Conservation (phyloP, 1,140 invertebrate species). For the Babylonia areolata region DNA sequence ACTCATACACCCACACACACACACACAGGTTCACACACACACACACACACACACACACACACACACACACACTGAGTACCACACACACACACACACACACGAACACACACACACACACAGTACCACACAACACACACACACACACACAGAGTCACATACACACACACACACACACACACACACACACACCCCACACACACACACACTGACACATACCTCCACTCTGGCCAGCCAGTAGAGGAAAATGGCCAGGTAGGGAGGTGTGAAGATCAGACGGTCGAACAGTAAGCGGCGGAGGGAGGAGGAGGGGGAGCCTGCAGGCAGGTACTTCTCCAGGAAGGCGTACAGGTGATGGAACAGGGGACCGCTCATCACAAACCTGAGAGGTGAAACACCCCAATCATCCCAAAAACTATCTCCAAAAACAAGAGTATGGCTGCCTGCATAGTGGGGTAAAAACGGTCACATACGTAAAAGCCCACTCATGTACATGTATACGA, state of each 20-base stretch:
- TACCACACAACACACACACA: background rate
- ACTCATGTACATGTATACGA: too few species aligned
- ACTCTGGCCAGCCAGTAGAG: constrained; percentile 66
- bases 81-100: background rate
- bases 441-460: too few species aligned
- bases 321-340: constrained; percentile 60
- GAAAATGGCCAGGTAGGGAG: constrained; percentile 67
- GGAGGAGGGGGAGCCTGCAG: constrained; percentile 53
- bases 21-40: background rate
- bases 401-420: too few species aligned
- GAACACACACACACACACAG: background rate
- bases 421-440: too few species aligned
- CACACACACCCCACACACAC: background rate
- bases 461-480: too few species aligned
- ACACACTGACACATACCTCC: too few species aligned
- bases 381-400: too few species aligned
- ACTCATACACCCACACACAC: background rate
- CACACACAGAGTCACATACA: background rate
- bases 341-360: constrained; percentile 68
- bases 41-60: background rate
- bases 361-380: constrained; percentile 67
- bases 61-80: background rate
- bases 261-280: constrained; percentile 68
- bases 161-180: background rate
- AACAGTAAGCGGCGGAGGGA: constrained; percentile 63